A percentile compares a stretch with the other conserved stretches of the same genome.
Conservation (phyloP, 2,888 invertebrate species). For the Habrosyne pyritoides region DNA sequence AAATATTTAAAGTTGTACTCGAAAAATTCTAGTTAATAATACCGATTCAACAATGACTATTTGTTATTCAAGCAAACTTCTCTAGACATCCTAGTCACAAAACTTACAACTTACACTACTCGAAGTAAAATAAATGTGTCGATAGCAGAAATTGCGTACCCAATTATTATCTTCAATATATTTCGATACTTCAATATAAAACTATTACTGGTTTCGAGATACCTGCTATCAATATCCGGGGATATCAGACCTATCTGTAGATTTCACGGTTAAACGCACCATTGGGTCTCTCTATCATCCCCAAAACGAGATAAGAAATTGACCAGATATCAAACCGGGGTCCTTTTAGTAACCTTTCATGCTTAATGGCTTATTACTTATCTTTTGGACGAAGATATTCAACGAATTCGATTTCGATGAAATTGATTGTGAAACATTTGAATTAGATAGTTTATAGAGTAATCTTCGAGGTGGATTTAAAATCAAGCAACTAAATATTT, state of each 20-base stretch:
- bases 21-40: no score
- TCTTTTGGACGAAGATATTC: conserved; percentile 28
- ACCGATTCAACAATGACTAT: no score
- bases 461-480: background rate
- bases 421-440: conserved; percentile 14
- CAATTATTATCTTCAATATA: conserved; percentile 59
- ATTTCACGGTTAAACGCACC: conserved; percentile 81
- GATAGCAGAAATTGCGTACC: conserved; percentile 43
- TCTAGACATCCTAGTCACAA: background rate
- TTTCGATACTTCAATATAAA: no score
- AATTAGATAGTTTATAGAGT: background rate
- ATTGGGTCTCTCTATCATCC: conserved; percentile 69
- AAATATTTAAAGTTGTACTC: no score
- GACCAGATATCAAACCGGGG: conserved; percentile 65
- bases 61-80: no score
- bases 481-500: conserved; percentile 8
- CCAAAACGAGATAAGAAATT: conserved; percentile 74
- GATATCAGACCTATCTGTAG: conserved; percentile 71
- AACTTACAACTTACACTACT: background rate
- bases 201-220: conserved; percentile 65
- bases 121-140: conserved; percentile 35
- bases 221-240: conserved; percentile 78
- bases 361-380: conserved; percentile 45
- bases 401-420: conserved; percentile 14
- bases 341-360: conserved; percentile 49